These are phyloP conservation scores for Dicycla oo DNA, from an alignment of 2,888 invertebrate genomes.

Conservation along the genomic window DNA sequence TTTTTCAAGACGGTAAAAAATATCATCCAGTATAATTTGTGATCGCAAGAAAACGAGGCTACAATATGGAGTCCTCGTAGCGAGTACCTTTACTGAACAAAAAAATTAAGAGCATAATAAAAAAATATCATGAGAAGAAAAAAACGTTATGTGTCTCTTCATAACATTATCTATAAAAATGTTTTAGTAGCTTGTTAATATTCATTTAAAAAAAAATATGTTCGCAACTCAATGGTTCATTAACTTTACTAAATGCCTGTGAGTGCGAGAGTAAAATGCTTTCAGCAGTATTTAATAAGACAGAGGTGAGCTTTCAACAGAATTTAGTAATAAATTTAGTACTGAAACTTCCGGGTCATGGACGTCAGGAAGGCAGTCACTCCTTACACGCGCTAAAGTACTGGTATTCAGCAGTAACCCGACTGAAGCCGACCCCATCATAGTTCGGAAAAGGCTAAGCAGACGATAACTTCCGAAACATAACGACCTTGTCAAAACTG, in stretches of 20 bases:
- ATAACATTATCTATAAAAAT: not conserved
- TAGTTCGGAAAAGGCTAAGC: not conserved
- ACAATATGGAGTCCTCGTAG: not conserved
- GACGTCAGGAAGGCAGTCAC: not conserved
- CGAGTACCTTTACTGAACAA: not conserved
- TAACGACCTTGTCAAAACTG: conserved; percentile 25
- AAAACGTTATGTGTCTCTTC: no score
- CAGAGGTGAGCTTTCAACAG: not conserved
- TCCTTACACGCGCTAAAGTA: not conserved
- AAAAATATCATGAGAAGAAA: not conserved
- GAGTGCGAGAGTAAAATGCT: not conserved
- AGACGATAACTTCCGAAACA: conserved; percentile 4
- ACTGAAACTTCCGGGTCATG: not conserved
- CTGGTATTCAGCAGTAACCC: no score
- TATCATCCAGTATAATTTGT: no score
- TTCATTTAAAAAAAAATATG: not conserved
- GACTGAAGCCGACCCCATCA: not conserved
- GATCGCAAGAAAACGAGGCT: conserved; percentile 26
- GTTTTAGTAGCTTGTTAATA: no score
- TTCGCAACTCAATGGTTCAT: not conserved
- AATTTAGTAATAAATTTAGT: not conserved
- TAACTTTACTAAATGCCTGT: not conserved
- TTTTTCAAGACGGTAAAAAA: no score
- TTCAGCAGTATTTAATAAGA: not conserved
- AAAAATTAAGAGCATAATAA: not conserved